Evolutionary conservation across 30 jellyfish, hydroid and myxozoan species (phyloP), one percentile per base, ranked within the genome.

Genomic region (Phacellophora camtschatica): DNA sequence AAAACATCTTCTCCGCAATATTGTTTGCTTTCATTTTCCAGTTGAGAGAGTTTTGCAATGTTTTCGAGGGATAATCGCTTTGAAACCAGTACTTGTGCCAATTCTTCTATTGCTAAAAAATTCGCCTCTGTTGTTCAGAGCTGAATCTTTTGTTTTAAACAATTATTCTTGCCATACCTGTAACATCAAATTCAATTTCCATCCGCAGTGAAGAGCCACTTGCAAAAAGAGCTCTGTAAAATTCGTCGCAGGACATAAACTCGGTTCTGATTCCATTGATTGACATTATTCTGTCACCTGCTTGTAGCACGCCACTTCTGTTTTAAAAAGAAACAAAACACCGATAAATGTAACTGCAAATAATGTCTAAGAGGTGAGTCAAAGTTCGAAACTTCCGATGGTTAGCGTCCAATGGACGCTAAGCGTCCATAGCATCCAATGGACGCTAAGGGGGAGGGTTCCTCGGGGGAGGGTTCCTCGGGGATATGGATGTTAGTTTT

Each of bases 201-300:
- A 88, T 32, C 41, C 83, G 53, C 22, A 79, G 51, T 25, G 90
- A 81, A 41, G 86, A 50, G 5, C 70, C 86, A 24, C 84, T 80
- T n/a, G 78, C 94, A 64, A 15, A 66, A 33, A 88, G 51, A 12
- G 63, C 75, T 41, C 89, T 35, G 4, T 77, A 65, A 41, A 88
- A 78, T 15, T 88, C 97, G 27, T 66, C 82, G 32, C 69, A 36
- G n/a, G 82, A 28, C 89, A 88, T 80, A 65, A 48, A 72, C 30
- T 88, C 97, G 0, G 97, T 88, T 45, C 92, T 53, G 22, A 80
- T 88, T 3, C 92, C 94, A 74, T 78, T 88, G n/a, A 88, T 71
- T 18, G 88, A 67, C 4, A 88, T 20, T 11, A 88, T 71, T 32
- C 97, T 78, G 35, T 88, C 97, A 0, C 97, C 97, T 57, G 58